These are phyloP conservation scores for Caenorhabditis uteleia DNA, from an alignment of 2,888 invertebrate genomes.

Conservation along the genomic window DNA sequence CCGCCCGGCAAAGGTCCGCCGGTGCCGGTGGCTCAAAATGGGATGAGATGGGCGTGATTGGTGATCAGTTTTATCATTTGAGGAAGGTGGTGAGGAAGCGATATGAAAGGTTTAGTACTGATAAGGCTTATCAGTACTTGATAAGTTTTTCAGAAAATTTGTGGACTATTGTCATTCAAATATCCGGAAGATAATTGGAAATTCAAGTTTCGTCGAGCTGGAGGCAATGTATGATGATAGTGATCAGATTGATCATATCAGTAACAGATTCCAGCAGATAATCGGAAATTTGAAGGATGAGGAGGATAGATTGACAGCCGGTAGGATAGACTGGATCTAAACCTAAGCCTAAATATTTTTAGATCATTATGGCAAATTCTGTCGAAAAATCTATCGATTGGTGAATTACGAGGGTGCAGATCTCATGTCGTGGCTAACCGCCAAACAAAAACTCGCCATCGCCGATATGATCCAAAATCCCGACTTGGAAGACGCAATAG, in stretches of 20 bases:
- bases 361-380: constrained; percentile 57
- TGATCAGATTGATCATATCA: constrained; percentile 47
- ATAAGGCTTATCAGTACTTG: background rate
- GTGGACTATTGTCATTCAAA: constrained; percentile 34
- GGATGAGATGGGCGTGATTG: constrained; percentile 39
- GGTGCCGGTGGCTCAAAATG: constrained; percentile 20
- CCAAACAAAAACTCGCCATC: constrained; percentile 35
- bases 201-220: constrained; percentile 18
- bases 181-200: constrained; percentile 26
- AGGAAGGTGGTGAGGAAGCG: constrained; percentile 29
- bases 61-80: constrained; percentile 44
- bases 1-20: constrained; percentile 17
- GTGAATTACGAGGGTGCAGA: constrained; percentile 46
- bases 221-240: constrained; percentile 42
- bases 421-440: constrained; percentile 47
- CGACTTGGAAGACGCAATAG: constrained; percentile 38
- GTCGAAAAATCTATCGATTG: constrained; percentile 54
- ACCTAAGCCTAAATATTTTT: constrained; percentile 1
- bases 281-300: constrained; percentile 45
- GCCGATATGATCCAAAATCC: constrained; percentile 47
- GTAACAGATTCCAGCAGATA: constrained; percentile 45
- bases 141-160: constrained; percentile 22
- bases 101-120: constrained; percentile 37
- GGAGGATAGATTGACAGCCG: constrained; percentile 41
- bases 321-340: constrained; percentile 6